Evolutionary conservation across 2,797 vertebrate genomes (phyloP).

Genomic region (Parotocinclus haroldoi): DNA sequence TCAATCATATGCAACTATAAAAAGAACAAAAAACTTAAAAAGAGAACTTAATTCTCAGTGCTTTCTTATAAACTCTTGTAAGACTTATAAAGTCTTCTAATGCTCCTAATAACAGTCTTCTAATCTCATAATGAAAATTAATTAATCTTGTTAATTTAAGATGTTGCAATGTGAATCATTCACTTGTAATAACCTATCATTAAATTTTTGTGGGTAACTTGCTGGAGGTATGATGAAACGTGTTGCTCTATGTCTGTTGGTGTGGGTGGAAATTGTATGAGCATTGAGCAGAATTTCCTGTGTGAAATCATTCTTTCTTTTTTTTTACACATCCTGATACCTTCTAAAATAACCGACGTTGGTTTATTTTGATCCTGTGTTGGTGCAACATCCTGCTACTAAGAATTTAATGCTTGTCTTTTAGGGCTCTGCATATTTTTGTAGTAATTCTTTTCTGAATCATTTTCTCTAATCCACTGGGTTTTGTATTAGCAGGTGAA

Average conservation of each 20-base stretch:
- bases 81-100: too few species aligned
- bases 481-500: background rate
- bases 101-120: too few species aligned
- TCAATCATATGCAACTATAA: too few species aligned
- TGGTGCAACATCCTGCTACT: background rate
- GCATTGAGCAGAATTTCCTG: constrained; percentile 13
- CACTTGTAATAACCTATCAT: too few species aligned
- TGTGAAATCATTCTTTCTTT: constrained; percentile 13
- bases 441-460: background rate
- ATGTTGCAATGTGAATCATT: too few species aligned
- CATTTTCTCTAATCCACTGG: background rate
- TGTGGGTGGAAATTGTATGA: background rate
- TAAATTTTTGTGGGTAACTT: too few species aligned
- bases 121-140: too few species aligned
- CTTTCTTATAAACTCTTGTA: too few species aligned
- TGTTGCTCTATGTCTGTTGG: background rate
- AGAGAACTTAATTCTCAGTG: too few species aligned
- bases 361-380: constrained; percentile 1
- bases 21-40: too few species aligned
- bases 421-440: background rate
- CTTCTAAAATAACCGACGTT: background rate
- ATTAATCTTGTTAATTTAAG: too few species aligned
- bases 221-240: background rate
- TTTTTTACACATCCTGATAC: constrained; percentile 15
- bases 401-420: background rate